Base-by-base conservation (phyloP, 2,797 vertebrate genomes). In the Rachycentron canadum region DNA sequence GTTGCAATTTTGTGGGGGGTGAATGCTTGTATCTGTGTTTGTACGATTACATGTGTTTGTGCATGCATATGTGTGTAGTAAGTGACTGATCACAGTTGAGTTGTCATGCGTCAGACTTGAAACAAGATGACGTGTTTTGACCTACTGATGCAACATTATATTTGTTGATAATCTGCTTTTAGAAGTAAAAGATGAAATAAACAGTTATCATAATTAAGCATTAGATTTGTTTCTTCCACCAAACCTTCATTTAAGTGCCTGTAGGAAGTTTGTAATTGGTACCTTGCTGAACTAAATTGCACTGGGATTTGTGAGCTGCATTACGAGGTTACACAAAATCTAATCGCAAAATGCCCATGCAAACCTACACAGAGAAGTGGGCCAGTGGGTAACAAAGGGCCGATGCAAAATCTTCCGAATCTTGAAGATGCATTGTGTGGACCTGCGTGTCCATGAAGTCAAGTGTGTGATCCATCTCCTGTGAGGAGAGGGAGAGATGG, bases 21-120 rank as follows among this genome's bases (percentile, higher is more conserved):
- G 74, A 82, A 86, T 80, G 84, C 67, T 60, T 56, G 55, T 55
- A 28, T 86, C 69, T 82, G 36, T 73, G 61, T 79, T 71, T 73
- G 68, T 14, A 23, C 49, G 69, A 73, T 62, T 71, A 62, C 13
- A 50, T 19, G 30, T n/a, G 30, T 40, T 14, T 60, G 64, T 74
- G 72, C 17, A 11, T 36, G 59, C 23, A 52, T 47, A 1, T 25
- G 26, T 61, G 69, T 45, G 65, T 52, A 25, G n/a, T 49, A 32
- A 53, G 47, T 40, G 26, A 66, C 25, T 41, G 64, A 74, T 64
- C 30, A 13, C 38, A 38, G 56, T n/a, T n/a, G 69, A 45, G 40
- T 41, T 28, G n/a, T 68, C n/a, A 57, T 32, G 26, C 28, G 4
- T 75, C 43, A 75, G 53, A 58, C 50, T 11, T 34, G 25, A 23